A percentile compares a stretch with the other conserved stretches of the same genome.
Evolutionary conservation across 2,888 invertebrate species (phyloP).

Genomic region (Nemoura dubitans): DNA sequence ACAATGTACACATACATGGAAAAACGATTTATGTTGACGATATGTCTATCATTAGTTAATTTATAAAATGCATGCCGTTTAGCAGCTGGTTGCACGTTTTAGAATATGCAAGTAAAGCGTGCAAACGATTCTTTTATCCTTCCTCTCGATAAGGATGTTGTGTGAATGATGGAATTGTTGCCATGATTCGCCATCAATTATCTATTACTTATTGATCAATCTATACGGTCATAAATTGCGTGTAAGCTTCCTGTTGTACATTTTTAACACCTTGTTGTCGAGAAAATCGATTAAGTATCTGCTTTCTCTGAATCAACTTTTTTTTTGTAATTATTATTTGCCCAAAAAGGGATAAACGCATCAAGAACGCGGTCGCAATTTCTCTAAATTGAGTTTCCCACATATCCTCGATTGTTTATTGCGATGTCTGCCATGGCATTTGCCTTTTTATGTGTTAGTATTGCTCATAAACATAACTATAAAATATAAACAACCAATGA

Average conservation of each 20-base stretch:
- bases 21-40: background rate
- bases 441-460: background rate
- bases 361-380: background rate
- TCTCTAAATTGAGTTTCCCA: slow-evolving; percentile 32
- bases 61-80: too few species aligned
- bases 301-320: slow-evolving; percentile 31
- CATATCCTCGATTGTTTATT: background rate
- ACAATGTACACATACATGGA: background rate
- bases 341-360: slow-evolving; percentile 40
- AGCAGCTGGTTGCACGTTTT: too few species aligned
- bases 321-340: slow-evolving; percentile 32
- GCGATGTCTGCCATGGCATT: background rate
- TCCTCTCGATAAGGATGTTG: background rate
- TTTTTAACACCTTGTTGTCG: slow-evolving; percentile 35
- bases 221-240: background rate
- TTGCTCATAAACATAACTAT: background rate
- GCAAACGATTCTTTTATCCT: background rate
- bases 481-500: background rate
- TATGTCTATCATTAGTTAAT: too few species aligned
- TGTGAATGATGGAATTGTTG: background rate
- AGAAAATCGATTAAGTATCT: slow-evolving; percentile 29
- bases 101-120: background rate
- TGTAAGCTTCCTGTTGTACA: slow-evolving; percentile 34
- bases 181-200: background rate
- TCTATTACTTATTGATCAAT: slow-evolving; percentile 19